Conservation (phyloP, 2,888 invertebrate genomes). For the Anodontia alba region DNA sequence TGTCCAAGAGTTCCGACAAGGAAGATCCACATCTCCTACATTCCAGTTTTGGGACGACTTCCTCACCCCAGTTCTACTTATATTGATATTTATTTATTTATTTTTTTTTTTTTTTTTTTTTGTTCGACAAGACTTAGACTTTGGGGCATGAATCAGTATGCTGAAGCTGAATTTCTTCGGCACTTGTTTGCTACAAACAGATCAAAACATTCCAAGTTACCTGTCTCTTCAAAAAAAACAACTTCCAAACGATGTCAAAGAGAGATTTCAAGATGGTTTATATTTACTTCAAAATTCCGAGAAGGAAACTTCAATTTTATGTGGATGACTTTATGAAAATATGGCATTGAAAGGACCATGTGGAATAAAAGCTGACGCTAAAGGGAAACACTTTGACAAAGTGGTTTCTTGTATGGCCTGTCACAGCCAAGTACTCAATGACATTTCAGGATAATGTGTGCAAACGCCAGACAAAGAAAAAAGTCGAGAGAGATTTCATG, state of each 20-base stretch:
- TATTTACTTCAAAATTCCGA: slow-evolving; percentile 20
- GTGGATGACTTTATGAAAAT: slow-evolving; percentile 35
- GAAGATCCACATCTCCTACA: neutral
- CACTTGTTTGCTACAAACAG: slow-evolving; percentile 30
- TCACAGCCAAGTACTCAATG: slow-evolving; percentile 24
- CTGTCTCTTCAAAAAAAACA: slow-evolving; percentile 29
- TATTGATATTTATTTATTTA: no score
- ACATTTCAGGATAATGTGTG: neutral
- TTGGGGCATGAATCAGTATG: slow-evolving; percentile 21
- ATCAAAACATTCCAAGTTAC: slow-evolving; percentile 23
- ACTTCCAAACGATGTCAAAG: slow-evolving; percentile 22
- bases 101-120: neutral
- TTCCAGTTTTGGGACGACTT: slow-evolving; percentile 23
- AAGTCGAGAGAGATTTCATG: no score
- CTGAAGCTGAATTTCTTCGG: slow-evolving; percentile 12
- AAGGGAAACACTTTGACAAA: slow-evolving; percentile 25
- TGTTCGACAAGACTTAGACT: neutral
- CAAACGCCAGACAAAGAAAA: no score
- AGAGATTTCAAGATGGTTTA: slow-evolving; percentile 21
- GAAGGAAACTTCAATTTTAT: slow-evolving; percentile 31
- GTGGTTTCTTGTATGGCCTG: slow-evolving; percentile 31
- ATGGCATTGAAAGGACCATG: slow-evolving; percentile 26
- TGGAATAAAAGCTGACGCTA: slow-evolving; percentile 29
- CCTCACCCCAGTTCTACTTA: neutral
- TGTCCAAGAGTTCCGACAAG: slow-evolving; percentile 9